Evolutionary conservation across 2,797 vertebrate species (phyloP).

Genomic region (Poecilia picta): DNA sequence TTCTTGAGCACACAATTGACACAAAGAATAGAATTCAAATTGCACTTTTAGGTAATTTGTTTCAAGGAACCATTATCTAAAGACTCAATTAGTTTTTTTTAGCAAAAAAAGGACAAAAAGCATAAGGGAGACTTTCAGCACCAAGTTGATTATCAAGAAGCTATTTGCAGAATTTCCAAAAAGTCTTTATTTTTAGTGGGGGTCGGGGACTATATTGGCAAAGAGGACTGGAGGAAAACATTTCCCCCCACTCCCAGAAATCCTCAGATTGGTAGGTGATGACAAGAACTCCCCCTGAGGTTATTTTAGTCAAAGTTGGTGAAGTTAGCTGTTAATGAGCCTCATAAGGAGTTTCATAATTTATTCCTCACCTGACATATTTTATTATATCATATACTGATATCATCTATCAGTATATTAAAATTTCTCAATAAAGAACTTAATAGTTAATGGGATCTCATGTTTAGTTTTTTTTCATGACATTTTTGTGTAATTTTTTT

Average conservation of each 20-base stretch:
- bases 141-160: background rate
- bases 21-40: background rate
- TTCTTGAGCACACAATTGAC: background rate
- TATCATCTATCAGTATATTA: background rate
- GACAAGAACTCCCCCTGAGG: background rate
- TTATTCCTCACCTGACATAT: background rate
- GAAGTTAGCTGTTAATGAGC: background rate
- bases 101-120: background rate
- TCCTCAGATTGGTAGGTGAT: background rate
- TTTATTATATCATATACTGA: too few relatives aligned
- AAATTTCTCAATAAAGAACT: background rate
- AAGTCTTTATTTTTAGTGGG: background rate
- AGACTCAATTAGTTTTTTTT: background rate
- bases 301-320: background rate
- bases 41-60: background rate
- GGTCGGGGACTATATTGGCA: background rate
- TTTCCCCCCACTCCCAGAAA: background rate
- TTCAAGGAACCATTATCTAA: background rate
- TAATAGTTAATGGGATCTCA: background rate
- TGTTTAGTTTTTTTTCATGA: background rate
- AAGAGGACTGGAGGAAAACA: background rate
- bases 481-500: background rate
- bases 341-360: background rate
- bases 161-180: background rate
- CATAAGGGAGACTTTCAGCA: background rate